Percentiles rank a stretch among this genome's conserved stretches.
These are phyloP conservation scores for Plutella xylostella DNA, from an alignment of 2,888 invertebrate species.

Conservation along the genomic window DNA sequence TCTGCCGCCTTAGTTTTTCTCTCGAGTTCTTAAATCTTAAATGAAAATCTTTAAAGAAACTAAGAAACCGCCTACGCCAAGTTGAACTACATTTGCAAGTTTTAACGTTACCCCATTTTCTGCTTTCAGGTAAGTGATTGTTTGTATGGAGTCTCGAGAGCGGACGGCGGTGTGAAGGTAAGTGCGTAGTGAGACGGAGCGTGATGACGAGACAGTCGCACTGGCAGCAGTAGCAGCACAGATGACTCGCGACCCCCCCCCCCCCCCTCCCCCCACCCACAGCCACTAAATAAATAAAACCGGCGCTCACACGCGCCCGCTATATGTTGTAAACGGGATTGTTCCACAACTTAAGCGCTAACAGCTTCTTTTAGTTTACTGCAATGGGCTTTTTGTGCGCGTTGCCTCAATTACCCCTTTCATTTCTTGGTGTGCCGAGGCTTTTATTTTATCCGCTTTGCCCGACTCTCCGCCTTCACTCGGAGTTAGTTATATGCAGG, in stretches of 20 bases:
- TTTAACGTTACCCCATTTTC: too few species aligned
- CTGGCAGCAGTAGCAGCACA: too few species aligned
- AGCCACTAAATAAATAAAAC: conserved; percentile 6
- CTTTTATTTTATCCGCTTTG: conserved; percentile 51
- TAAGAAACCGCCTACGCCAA: too few species aligned
- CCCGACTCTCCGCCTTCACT: conserved; percentile 13
- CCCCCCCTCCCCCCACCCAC: neutral
- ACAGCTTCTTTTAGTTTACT: conserved; percentile 51
- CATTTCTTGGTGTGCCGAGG: conserved; percentile 38
- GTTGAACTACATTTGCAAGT: too few species aligned
- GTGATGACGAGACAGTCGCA: neutral
- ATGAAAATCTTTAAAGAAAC: too few species aligned
- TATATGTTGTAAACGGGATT: conserved; percentile 29
- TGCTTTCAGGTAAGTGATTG: conserved; percentile 8
- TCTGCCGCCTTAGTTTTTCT: neutral
- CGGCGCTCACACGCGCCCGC: conserved; percentile 6
- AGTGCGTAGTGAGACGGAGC: neutral
- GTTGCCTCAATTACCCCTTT: conserved; percentile 54
- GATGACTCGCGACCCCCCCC: neutral
- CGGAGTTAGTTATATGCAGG: conserved; percentile 36
- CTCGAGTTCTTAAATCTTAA: neutral
- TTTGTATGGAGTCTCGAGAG: neutral
- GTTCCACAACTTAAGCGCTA: conserved; percentile 37
- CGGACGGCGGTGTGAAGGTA: neutral
- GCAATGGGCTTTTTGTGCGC: conserved; percentile 42